These are phyloP conservation scores for Melinaea menophilus DNA, from an alignment of 2,888 invertebrate genomes.

Conservation along the genomic window DNA sequence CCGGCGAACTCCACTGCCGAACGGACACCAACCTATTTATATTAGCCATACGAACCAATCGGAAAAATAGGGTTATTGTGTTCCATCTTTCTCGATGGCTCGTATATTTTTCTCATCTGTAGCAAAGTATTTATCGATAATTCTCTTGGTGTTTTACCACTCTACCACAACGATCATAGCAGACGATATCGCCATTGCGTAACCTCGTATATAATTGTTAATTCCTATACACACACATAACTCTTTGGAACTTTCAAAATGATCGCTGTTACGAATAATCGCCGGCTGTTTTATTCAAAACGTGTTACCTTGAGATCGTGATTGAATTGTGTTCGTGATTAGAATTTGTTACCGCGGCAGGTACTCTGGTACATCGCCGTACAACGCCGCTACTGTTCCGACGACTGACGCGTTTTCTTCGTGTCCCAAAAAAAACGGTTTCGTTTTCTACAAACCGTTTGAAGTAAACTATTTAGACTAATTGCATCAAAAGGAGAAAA, in stretches of 20 bases:
- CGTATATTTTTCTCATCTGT: not conserved
- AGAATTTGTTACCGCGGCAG: constrained; percentile 28
- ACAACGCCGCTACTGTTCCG: constrained; percentile 15
- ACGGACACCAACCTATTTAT: constrained; percentile 28
- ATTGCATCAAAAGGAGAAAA: constrained; percentile 1
- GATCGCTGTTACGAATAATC: constrained; percentile 29
- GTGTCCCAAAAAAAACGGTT: constrained; percentile 13
- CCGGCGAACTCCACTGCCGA: constrained; percentile 32
- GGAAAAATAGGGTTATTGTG: constrained; percentile 3
- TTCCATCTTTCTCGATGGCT: not conserved
- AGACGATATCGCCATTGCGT: constrained; percentile 26
- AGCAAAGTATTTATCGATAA: not conserved
- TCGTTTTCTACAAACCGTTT: constrained; percentile 21
- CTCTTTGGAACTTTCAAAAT: constrained; percentile 32
- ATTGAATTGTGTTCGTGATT: constrained; percentile 35
- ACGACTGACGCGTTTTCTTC: constrained; percentile 23
- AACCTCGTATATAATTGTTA: constrained; percentile 26
- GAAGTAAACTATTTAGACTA: not conserved
- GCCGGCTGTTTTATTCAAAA: constrained; percentile 29
- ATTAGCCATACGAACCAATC: constrained; percentile 7
- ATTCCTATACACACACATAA: constrained; percentile 24
- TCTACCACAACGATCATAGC: constrained; percentile 16
- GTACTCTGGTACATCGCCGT: constrained; percentile 23
- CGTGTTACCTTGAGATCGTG: constrained; percentile 37
- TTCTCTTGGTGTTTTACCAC: constrained; percentile 18